These are phyloP conservation scores for Teleiodes luculella DNA, from an alignment of 2,888 invertebrate species.

Conservation along the genomic window DNA sequence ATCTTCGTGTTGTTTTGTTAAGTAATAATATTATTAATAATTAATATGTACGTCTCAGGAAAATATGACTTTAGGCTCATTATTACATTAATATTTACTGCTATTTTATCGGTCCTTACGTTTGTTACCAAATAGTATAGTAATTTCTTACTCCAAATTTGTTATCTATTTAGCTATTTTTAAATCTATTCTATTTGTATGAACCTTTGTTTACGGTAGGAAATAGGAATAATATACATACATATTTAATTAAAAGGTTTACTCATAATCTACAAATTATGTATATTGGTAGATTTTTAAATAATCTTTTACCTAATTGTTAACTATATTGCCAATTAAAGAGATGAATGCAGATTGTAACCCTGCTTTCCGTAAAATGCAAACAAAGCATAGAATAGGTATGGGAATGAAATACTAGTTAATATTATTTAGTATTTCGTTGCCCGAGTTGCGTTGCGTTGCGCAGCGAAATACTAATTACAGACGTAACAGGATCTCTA, in stretches of 20 bases:
- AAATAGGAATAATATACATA: too few species aligned
- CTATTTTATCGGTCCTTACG: too few species aligned
- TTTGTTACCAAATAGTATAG: too few species aligned
- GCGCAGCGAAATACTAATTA: neutral
- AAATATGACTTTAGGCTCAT: too few species aligned
- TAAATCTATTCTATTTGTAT: constrained; percentile 1
- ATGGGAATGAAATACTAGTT: neutral
- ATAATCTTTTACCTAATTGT: too few species aligned
- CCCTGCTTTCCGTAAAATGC: constrained; percentile 18
- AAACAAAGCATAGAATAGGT: neutral
- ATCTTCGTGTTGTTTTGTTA: too few species aligned
- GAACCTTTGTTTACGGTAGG: too few species aligned
- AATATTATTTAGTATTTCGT: neutral
- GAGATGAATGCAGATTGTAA: constrained; percentile 10
- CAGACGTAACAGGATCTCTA: neutral
- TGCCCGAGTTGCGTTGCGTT: neutral
- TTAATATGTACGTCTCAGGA: too few species aligned
- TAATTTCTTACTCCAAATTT: too few species aligned
- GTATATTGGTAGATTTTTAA: neutral
- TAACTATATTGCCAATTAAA: neutral
- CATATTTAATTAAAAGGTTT: too few species aligned
- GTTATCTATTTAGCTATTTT: constrained; percentile 22
- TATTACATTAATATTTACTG: too few species aligned
- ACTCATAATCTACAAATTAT: neutral
- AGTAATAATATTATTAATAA: too few species aligned